Conservation (phyloP, 2,888 invertebrate genomes). For the Amitus sp. region DNA sequence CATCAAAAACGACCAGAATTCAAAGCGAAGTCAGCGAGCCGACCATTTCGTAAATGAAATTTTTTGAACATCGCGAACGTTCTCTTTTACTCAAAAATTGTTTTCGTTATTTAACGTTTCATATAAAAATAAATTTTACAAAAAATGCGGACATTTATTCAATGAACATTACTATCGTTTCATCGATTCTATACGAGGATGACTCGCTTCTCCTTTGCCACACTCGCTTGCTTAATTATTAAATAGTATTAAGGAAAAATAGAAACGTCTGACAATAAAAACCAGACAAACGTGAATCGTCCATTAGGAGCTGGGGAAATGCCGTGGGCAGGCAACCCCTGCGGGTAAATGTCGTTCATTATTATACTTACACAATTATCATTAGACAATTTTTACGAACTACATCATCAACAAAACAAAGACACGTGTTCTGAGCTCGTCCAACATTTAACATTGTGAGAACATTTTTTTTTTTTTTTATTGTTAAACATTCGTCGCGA, state of each 20-base stretch:
- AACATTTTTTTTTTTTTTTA: not conserved
- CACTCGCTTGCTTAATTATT: conserved; percentile 36
- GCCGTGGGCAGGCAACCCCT: conserved; percentile 13
- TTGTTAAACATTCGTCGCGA: conserved; percentile 10
- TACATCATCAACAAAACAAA: conserved; percentile 38
- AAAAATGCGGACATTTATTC: conserved; percentile 6
- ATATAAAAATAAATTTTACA: conserved; percentile 7
- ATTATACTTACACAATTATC: conserved; percentile 21
- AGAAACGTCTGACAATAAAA: conserved; percentile 66
- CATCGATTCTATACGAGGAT: conserved; percentile 18
- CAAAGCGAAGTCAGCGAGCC: not conserved
- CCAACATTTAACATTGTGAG: not conserved
- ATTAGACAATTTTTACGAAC: conserved; percentile 23
- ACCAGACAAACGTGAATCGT: conserved; percentile 64
- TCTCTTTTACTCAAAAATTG: not conserved
- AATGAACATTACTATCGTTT: conserved; percentile 9
- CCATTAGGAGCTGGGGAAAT: conserved; percentile 45
- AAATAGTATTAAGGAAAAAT: conserved; percentile 65
- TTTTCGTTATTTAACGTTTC: not conserved
- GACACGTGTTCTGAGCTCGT: conserved; percentile 9
- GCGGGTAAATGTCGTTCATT: conserved; percentile 31
- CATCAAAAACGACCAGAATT: conserved; percentile 5
- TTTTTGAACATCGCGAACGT: not conserved
- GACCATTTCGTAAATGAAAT: not conserved
- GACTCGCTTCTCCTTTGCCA: conserved; percentile 11